Conservation (phyloP, 2,113 vertebrate species). For the Pluvianellus socialis region DNA sequence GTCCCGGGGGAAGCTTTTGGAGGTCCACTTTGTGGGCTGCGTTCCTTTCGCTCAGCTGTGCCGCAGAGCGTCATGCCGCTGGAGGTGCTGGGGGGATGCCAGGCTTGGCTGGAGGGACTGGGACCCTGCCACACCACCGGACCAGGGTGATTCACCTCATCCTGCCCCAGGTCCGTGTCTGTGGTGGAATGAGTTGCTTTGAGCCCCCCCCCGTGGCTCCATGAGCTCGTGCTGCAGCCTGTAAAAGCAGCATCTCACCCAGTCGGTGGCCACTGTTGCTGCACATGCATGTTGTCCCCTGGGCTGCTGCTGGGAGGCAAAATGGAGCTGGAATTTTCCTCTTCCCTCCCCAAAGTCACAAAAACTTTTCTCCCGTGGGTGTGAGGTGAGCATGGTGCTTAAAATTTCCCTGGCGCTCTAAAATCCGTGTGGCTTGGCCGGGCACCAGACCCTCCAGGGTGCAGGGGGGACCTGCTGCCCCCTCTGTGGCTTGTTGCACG, state of each 20-base stretch:
- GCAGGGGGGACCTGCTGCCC: neutral
- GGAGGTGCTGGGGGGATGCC: neutral
- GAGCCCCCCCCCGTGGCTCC: neutral
- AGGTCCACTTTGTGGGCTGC: fast-evolving
- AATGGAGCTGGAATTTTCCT: neutral
- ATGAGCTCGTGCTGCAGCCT: fast-evolving
- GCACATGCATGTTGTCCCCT: neutral
- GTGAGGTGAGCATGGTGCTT: neutral
- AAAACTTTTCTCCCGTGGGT: neutral
- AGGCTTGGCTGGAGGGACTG: neutral
- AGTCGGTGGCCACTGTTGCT: fast-evolving
- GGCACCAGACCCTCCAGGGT: too few relatives aligned
- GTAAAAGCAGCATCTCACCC: fast-evolving
- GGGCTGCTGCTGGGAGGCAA: neutral
- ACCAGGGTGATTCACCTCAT: neutral
- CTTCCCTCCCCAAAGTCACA: neutral
- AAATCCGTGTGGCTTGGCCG: neutral
- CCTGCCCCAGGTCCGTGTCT: fast-evolving
- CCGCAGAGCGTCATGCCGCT: neutral
- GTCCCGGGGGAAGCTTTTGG: neutral
- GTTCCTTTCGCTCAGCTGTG: neutral
- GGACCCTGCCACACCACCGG: neutral
- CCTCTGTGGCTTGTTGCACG: neutral
- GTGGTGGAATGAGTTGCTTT: neutral
- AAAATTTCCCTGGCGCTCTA: neutral